A percentile compares a stretch with the other conserved stretches of the same genome.
Evolutionary conservation across 2,797 vertebrate genomes (phyloP).

Genomic region (Pygocentrus nattereri): DNA sequence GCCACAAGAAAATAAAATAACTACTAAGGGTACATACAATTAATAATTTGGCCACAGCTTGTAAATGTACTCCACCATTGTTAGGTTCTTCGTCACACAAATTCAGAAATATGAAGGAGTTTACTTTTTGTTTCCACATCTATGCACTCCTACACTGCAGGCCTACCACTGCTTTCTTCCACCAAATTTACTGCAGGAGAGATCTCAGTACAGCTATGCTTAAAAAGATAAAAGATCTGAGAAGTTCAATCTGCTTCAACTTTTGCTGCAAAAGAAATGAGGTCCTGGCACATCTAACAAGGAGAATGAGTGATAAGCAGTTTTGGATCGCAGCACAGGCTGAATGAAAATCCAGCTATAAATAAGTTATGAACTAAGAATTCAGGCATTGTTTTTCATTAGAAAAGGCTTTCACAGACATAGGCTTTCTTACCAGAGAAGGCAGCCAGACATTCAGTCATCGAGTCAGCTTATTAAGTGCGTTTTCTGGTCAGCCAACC

Average conservation of each 20-base stretch:
- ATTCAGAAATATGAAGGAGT: neutral
- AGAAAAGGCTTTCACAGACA: neutral
- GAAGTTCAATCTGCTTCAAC: neutral
- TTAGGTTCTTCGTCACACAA: neutral
- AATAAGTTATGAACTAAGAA: slow-evolving; percentile 3
- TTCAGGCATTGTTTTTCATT: neutral
- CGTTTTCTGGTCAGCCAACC: neutral
- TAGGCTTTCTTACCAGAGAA: neutral
- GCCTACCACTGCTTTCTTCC: neutral
- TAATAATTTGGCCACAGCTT: neutral
- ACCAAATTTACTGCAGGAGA: neutral
- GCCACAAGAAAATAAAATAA: no score
- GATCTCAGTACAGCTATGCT: neutral
- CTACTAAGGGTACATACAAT: no score
- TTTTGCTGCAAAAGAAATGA: neutral
- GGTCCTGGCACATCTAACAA: slow-evolving; percentile 5
- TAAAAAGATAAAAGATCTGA: slow-evolving; percentile 5
- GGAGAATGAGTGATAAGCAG: neutral
- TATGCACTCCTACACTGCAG: neutral
- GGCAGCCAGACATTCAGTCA: neutral
- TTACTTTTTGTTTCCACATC: neutral
- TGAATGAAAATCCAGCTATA: neutral
- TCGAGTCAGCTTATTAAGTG: neutral
- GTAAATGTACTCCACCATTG: neutral
- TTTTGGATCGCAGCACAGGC: slow-evolving; percentile 5